Evolutionary conservation across 1,140 invertebrate genomes (phyloP).

Genomic region (Spodoptera frugiperda): DNA sequence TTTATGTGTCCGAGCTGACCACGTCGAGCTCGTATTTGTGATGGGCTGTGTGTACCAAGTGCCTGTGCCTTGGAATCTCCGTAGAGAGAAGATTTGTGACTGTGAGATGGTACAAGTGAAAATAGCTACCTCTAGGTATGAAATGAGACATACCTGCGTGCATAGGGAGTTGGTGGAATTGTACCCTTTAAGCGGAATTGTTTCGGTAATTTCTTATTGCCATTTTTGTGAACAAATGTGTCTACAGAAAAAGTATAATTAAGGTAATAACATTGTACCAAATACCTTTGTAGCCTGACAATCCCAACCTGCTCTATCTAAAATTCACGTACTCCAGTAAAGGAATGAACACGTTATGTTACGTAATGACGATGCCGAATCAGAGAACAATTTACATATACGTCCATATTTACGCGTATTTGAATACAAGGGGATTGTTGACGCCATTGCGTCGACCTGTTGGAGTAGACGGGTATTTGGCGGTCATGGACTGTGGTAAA

Average conservation of each 20-base stretch:
- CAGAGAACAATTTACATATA: slow-evolving; percentile 71
- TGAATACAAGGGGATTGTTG: slow-evolving; percentile 68
- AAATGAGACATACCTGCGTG: slow-evolving; percentile 74
- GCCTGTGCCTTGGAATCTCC: slow-evolving; percentile 71
- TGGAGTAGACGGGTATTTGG: slow-evolving; percentile 60
- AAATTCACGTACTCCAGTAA: slow-evolving; percentile 70
- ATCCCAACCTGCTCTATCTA: slow-evolving; percentile 66
- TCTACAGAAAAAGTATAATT: too few relatives aligned
- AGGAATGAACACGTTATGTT: slow-evolving; percentile 73
- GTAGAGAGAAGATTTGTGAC: slow-evolving; percentile 80
- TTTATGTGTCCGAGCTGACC: slow-evolving; percentile 63
- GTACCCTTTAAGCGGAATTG: slow-evolving; percentile 68
- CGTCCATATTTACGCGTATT: slow-evolving; percentile 68
- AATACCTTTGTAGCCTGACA: slow-evolving; percentile 63
- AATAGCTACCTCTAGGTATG: slow-evolving; percentile 75
- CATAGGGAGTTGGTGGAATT: slow-evolving; percentile 73
- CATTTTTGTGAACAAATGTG: too few relatives aligned
- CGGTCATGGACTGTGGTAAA: slow-evolving; percentile 76
- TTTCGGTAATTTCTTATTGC: slow-evolving; percentile 62
- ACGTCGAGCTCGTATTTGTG: slow-evolving; percentile 73
- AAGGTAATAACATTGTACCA: too few relatives aligned
- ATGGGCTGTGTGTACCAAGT: slow-evolving; percentile 70
- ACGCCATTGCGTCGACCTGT: slow-evolving; percentile 66
- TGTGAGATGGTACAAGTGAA: slow-evolving; percentile 78
- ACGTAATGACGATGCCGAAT: slow-evolving; percentile 74